Percentiles rank a stretch among this genome's conserved stretches.
These are phyloP conservation scores for Tragelaphus buxtoni DNA, from an alignment of 2,113 vertebrate genomes.

Conservation along the genomic window DNA sequence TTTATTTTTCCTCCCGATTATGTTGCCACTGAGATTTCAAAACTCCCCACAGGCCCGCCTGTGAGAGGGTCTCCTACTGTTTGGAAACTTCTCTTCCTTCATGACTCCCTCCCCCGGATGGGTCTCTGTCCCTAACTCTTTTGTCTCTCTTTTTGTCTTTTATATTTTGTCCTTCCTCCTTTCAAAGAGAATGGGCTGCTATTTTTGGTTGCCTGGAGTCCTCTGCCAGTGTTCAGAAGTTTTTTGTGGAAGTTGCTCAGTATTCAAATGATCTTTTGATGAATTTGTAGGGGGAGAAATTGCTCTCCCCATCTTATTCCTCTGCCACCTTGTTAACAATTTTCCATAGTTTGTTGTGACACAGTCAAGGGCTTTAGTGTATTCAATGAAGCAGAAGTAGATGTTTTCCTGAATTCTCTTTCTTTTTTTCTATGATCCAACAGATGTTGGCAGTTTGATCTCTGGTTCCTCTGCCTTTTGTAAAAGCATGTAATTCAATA, in stretches of 20 bases:
- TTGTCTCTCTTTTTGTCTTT: neutral
- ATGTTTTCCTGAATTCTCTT: neutral
- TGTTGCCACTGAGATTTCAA: neutral
- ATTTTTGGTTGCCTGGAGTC: neutral
- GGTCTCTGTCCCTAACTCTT: neutral
- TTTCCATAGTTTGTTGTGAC: neutral
- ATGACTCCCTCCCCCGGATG: rapidly evolving
- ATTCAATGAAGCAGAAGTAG: neutral
- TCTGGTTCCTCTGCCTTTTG: neutral
- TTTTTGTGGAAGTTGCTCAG: neutral
- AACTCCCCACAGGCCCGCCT: neutral
- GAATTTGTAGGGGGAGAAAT: neutral
- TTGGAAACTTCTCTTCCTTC: neutral
- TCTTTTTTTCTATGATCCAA: neutral
- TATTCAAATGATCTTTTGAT: neutral
- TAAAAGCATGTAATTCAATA: neutral
- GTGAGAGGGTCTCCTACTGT: neutral
- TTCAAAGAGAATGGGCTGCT: neutral
- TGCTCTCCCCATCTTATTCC: neutral
- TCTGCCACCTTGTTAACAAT: neutral
- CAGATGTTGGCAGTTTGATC: neutral
- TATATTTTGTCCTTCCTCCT: neutral
- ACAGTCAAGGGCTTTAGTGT: neutral
- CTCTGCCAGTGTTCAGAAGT: neutral
- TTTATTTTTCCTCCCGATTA: rapidly evolving